A percentile compares a stretch with the other conserved stretches of the same genome.
Evolutionary conservation across 2,888 invertebrate species (phyloP).

Genomic region (Phyllotreta striolata): DNA sequence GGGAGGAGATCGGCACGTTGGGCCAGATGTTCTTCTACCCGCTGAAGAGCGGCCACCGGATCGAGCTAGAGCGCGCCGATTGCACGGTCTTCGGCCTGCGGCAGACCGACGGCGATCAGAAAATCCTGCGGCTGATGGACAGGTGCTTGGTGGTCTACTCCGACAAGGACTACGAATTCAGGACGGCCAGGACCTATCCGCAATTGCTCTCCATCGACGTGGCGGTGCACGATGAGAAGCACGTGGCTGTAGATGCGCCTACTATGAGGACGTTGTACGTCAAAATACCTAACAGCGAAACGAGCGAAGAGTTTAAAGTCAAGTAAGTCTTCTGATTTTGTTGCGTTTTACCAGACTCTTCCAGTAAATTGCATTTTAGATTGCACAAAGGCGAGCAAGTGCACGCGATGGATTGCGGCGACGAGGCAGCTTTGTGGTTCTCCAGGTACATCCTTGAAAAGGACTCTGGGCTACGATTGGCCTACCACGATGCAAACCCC

Average conservation of each 20-base stretch:
- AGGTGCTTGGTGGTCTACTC: conserved; percentile 61
- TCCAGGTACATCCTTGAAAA: conserved; percentile 60
- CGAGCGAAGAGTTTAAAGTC: conserved; percentile 43
- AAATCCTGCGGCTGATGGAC: conserved; percentile 50
- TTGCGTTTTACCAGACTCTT: not conserved
- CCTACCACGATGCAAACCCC: conserved; percentile 52
- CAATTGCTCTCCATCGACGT: conserved; percentile 61
- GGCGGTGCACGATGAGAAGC: conserved; percentile 57
- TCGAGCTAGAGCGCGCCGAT: conserved; percentile 53
- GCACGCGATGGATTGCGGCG: conserved; percentile 69
- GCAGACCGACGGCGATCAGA: conserved; percentile 47
- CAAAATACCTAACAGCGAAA: conserved; percentile 54
- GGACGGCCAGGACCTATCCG: conserved; percentile 61
- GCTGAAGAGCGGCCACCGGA: conserved; percentile 57
- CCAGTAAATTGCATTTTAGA: conserved; percentile 25
- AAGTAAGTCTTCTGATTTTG: conserved; percentile 41
- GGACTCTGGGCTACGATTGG: conserved; percentile 54
- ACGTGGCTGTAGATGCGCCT: conserved; percentile 61
- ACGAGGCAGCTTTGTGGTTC: conserved; percentile 69
- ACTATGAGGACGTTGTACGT: conserved; percentile 61
- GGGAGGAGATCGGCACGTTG: conserved; percentile 56
- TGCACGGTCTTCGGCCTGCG: conserved; percentile 54
- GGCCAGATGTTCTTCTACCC: conserved; percentile 57
- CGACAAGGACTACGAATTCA: conserved; percentile 58
- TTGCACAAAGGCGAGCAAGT: conserved; percentile 56